Base-by-base conservation (phyloP, 2,797 vertebrate genomes). In the Malurus leucopterus region DNA sequence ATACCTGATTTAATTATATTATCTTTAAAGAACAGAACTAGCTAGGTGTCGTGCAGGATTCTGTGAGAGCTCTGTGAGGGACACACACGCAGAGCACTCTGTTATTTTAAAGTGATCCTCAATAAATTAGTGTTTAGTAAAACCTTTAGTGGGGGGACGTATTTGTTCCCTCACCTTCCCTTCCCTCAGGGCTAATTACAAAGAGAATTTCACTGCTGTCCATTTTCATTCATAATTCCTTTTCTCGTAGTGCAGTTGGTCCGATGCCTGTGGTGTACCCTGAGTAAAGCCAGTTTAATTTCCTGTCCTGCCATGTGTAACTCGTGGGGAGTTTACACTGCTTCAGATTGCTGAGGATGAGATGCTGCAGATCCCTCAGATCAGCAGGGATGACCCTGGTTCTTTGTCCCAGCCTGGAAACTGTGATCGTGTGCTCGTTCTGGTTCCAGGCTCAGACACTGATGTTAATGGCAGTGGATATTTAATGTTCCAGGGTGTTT, bases 1-100 rank as follows among this genome's bases (percentile, higher is more conserved):
- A 88, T 84, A 86, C 30, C 24, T 58, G 80, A 47, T 89, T 94
- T 94, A 92, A 93, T 95, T 75, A 18, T 58, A 71, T 91, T 90
- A 67, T 89, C 74, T 91, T 69, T 88, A 86, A 95, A 77, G 83
- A 91, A 84, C 47, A 91, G 62, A 74, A 72, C 40, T 43, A 49
- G 16, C 41, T 26, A 81, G 27, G 24, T 65, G 47, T 38, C 0
- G 1, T 44, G 29, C 46, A 64, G 47, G 81, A 50, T 73, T 92
- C 32, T 76, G 61, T 13, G 23, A 32, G 38, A 50, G 17, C 34
- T 17, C 10, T 27, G n/a, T 23, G 83, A 82, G 61, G 32, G 49
- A 59, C 7, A 58, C 13, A 57, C 62, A n/a, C 34, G 8, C 13
- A 1, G 36, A 44, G 29, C 36, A 72, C 44, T 83, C 75, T 40